Evolutionary conservation across 2,113 vertebrate genomes (phyloP).

Genomic region (Cyprinodon variegatus): DNA sequence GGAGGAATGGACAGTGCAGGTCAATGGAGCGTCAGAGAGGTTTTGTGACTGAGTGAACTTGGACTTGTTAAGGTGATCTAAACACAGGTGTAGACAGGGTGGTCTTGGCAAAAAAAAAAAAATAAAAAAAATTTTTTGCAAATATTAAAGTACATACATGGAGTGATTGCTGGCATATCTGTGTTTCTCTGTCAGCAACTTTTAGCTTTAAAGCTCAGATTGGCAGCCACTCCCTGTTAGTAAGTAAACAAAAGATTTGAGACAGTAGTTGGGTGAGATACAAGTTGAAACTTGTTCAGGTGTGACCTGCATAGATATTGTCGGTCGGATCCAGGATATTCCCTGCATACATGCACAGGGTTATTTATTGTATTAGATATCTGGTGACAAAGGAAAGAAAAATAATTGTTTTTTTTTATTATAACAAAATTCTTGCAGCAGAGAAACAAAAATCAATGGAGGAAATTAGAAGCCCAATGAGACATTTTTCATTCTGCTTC

Average conservation of each 20-base stretch:
- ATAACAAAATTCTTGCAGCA: slow-evolving; percentile 31
- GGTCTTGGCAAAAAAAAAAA: not conserved
- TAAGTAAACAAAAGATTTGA: slow-evolving; percentile 54
- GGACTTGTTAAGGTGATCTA: not conserved
- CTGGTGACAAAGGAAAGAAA: slow-evolving; percentile 34
- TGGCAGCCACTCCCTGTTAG: slow-evolving; percentile 55
- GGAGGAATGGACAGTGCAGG: slow-evolving; percentile 33
- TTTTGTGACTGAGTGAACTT: slow-evolving; percentile 34
- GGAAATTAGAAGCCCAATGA: slow-evolving; percentile 58
- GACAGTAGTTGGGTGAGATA: slow-evolving; percentile 40
- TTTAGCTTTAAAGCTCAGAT: slow-evolving; percentile 45
- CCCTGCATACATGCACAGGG: slow-evolving; percentile 4
- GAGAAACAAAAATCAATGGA: slow-evolving; percentile 44
- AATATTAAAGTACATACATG: not conserved
- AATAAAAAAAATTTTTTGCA: no score
- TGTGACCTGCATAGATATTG: slow-evolving; percentile 34
- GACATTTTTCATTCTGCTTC: slow-evolving; percentile 57
- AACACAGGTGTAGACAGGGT: slow-evolving; percentile 7
- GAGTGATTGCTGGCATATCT: slow-evolving; percentile 1
- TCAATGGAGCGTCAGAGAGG: slow-evolving; percentile 20
- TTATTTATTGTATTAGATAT: slow-evolving; percentile 14
- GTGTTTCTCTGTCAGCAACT: slow-evolving; percentile 15
- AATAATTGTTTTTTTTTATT: slow-evolving; percentile 43
- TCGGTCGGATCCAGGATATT: not conserved
- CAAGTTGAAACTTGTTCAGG: slow-evolving; percentile 68